These are phyloP conservation scores for Pterobdella sp. DNA, from an alignment of 2,888 invertebrate species.

Conservation along the genomic window DNA sequence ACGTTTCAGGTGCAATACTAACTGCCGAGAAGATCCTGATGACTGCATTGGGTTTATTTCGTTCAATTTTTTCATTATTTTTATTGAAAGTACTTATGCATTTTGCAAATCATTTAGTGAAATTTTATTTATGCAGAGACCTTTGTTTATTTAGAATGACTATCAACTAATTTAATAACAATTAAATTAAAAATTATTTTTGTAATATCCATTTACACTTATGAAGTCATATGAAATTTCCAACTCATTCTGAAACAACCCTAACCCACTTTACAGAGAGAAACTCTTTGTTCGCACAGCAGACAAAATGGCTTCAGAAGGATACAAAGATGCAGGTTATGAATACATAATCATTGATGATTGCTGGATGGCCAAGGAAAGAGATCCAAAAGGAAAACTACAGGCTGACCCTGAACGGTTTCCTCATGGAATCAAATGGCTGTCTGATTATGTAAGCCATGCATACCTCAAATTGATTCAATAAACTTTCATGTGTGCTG, in stretches of 20 bases:
- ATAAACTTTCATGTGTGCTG: not conserved
- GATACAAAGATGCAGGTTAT: constrained; percentile 36
- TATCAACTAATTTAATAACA: not conserved
- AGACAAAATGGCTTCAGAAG: constrained; percentile 34
- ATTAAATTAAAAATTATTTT: not conserved
- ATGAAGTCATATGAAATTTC: not conserved
- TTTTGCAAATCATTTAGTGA: no score
- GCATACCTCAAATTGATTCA: not conserved
- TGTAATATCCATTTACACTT: not conserved
- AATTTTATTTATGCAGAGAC: no score
- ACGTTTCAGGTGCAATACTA: constrained; percentile 45
- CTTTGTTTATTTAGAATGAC: no score
- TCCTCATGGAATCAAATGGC: constrained; percentile 80
- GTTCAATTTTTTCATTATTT: not conserved
- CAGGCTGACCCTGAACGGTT: constrained; percentile 60
- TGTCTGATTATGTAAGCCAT: constrained; percentile 71
- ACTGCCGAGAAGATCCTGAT: constrained; percentile 45
- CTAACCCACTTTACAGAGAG: constrained; percentile 29
- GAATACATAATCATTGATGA: constrained; percentile 37
- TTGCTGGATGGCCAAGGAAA: constrained; percentile 35
- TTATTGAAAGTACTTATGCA: not conserved
- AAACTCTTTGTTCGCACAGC: constrained; percentile 33
- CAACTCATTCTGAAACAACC: not conserved
- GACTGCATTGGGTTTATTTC: constrained; percentile 45
- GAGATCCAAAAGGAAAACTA: constrained; percentile 35